A percentile compares a stretch with the other conserved stretches of the same genome.
Evolutionary conservation across 2,888 invertebrate species (phyloP).

Genomic region (Eremobia ochroleuca): DNA sequence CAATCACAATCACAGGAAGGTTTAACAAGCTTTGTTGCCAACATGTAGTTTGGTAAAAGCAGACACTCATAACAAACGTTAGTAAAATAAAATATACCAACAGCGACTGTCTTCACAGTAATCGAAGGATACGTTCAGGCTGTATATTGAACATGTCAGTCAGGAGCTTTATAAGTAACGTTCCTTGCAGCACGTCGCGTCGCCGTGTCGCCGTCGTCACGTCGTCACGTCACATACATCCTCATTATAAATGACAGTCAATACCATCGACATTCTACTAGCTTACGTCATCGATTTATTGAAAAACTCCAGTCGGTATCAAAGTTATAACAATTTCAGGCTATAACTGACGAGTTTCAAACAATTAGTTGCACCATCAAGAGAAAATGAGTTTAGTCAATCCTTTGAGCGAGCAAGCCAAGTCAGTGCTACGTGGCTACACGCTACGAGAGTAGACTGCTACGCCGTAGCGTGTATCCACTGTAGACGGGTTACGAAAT

Average conservation of each 20-base stretch:
- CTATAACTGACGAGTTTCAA: not conserved
- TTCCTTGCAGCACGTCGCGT: constrained; percentile 34
- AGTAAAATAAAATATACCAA: not conserved
- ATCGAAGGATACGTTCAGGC: not conserved
- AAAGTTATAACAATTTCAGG: not conserved
- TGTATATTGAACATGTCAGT: constrained; percentile 36
- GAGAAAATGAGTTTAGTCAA: constrained; percentile 35
- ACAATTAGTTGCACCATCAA: constrained; percentile 3
- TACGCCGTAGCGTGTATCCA: constrained; percentile 52
- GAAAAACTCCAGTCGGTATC: not conserved
- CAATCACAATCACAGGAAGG: too few relatives aligned
- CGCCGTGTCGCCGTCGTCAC: not conserved
- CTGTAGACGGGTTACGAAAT: constrained; percentile 50
- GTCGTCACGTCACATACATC: constrained; percentile 20
- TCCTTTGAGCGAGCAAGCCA: constrained; percentile 38
- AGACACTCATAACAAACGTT: not conserved
- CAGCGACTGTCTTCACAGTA: not conserved
- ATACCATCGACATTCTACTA: constrained; percentile 3
- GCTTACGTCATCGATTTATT: not conserved
- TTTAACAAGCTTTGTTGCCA: too few relatives aligned
- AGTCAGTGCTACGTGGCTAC: constrained; percentile 45
- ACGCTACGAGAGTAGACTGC: constrained; percentile 58
- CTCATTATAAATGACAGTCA: constrained; percentile 45
- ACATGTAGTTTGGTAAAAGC: too few relatives aligned
- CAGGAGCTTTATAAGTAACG: constrained; percentile 23